Percentiles rank a stretch among this genome's conserved stretches.
Conservation (phyloP, 2,113 vertebrate species). For the Rhinopomastus cyanomelas region DNA sequence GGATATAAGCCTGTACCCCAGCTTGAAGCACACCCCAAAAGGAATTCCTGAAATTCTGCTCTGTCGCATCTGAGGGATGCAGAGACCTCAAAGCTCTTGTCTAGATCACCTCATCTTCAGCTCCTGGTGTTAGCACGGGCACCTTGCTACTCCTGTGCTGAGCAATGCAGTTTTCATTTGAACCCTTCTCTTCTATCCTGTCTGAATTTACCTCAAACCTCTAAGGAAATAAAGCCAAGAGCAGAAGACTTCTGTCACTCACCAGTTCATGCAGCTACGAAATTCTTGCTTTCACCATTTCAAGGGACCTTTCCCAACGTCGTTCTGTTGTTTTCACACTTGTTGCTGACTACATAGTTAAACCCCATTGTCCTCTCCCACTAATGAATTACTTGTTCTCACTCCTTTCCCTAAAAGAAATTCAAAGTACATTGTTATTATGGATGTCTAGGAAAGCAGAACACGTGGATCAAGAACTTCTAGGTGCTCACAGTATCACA, state of each 20-base stretch:
- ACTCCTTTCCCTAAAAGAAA: constrained; percentile 29
- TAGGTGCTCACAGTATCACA: too few relatives aligned
- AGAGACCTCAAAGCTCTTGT: background rate
- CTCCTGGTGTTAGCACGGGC: background rate
- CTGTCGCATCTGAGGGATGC: background rate
- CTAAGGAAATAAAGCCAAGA: background rate
- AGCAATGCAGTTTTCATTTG: background rate
- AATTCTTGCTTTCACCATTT: background rate
- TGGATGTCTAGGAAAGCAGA: constrained; percentile 7
- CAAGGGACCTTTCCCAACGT: background rate
- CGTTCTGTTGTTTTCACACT: background rate
- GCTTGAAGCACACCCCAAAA: background rate
- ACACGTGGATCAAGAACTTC: background rate
- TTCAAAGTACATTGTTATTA: background rate
- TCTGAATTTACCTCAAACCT: background rate
- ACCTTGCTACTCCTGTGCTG: background rate
- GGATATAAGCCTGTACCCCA: background rate
- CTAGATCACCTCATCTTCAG: background rate
- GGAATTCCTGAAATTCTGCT: background rate
- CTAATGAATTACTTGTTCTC: constrained; percentile 12
- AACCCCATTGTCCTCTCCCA: background rate
- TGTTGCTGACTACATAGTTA: background rate
- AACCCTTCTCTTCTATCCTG: background rate
- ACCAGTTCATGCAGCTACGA: background rate
- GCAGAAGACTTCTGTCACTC: background rate